These are phyloP conservation scores for Montipora foliosa DNA, from an alignment of 64 coral and sea anemone genomes.

Conservation along the genomic window DNA sequence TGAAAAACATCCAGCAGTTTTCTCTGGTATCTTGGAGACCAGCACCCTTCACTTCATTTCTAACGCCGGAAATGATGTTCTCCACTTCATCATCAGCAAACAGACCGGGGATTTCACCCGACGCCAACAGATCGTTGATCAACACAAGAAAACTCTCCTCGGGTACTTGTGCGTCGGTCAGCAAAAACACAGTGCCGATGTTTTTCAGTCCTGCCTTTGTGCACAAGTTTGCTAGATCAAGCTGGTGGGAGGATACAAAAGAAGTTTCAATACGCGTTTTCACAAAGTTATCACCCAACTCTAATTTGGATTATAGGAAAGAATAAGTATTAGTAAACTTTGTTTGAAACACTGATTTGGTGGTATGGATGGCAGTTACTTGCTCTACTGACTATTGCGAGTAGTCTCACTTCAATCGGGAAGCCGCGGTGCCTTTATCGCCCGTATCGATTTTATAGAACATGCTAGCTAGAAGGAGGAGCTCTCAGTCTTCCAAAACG, in stretches of 20 bases:
- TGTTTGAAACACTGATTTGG: too few relatives aligned
- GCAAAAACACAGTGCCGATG: slow-evolving; percentile 94
- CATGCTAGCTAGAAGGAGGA: too few relatives aligned
- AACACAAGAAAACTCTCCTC: slow-evolving; percentile 96
- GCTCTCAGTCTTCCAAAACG: too few relatives aligned
- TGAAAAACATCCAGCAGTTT: slow-evolving; percentile 99
- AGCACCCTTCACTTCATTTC: slow-evolving; percentile 97
- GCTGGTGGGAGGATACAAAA: slow-evolving; percentile 47
- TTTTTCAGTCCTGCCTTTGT: slow-evolving; percentile 97
- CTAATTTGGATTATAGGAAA: too few relatives aligned
- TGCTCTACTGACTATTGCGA: too few relatives aligned
- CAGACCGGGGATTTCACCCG: slow-evolving; percentile 95
- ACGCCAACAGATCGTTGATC: slow-evolving; percentile 99
- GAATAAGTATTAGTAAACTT: too few relatives aligned
- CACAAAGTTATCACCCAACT: too few relatives aligned
- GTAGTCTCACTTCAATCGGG: too few relatives aligned
- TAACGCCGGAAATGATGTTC: slow-evolving; percentile 88
- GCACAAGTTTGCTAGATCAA: slow-evolving; percentile 86
- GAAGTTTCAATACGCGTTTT: not conserved
- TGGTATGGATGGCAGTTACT: too few relatives aligned
- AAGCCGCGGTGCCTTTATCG: too few relatives aligned
- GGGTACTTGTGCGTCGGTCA: slow-evolving; percentile 97
- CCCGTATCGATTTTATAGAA: too few relatives aligned
- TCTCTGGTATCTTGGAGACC: slow-evolving; percentile 98
- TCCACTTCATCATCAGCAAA: slow-evolving; percentile 97